phyloP scores from a whole-genome alignment of 1,140 invertebrate genomes.

The Drosophila fuyamai region DNA sequence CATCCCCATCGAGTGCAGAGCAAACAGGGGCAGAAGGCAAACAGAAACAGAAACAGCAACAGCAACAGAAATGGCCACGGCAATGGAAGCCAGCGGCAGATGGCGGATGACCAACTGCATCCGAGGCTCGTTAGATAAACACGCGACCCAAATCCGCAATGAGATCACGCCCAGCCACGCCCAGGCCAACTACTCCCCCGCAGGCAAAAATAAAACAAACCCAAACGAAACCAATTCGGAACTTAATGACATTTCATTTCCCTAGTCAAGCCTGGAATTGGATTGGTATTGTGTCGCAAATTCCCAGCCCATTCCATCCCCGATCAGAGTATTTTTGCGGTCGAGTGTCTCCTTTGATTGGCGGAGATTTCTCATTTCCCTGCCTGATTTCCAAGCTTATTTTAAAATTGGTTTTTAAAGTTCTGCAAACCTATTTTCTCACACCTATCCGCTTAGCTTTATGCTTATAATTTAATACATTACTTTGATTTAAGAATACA shows the following conservation, averaged over 20 bases:
- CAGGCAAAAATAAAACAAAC: constrained; percentile 9
- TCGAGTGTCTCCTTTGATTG: background rate
- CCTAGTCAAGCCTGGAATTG: constrained; percentile 21
- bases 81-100: background rate
- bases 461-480: no score
- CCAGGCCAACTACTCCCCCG: background rate
- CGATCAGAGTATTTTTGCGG: background rate
- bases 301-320: background rate
- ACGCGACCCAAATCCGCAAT: constrained; percentile 42
- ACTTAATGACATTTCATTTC: constrained; percentile 41
- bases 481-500: no score
- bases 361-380: background rate
- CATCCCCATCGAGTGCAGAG: constrained; percentile 21
- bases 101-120: constrained; percentile 33
- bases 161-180: constrained; percentile 23
- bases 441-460: background rate
- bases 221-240: constrained; percentile 36
- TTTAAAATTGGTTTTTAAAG: background rate
- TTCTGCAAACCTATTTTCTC: background rate
- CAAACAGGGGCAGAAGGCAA: constrained; percentile 5
- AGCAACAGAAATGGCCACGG: background rate
- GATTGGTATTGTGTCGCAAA: constrained; percentile 21
- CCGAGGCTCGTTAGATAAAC: constrained; percentile 2
- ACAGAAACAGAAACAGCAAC: background rate
- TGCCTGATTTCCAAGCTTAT: background rate